Base-by-base conservation (phyloP, 2,888 invertebrate genomes). In the Tillus elongatus region DNA sequence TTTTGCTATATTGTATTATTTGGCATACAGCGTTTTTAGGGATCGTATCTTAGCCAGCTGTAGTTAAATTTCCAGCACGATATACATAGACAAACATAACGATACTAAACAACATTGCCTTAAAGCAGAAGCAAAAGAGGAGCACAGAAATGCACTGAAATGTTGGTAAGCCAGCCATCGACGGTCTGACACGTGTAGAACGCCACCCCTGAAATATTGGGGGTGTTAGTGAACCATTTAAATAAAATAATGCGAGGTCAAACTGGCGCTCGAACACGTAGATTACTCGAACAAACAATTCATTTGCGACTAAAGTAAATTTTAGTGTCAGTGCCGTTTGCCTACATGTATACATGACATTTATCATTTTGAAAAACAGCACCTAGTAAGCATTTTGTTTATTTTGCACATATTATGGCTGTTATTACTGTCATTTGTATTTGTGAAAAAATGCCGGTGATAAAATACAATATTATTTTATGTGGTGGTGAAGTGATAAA, bases 281-380 rank as follows among this genome's bases (percentile, higher is more conserved):
- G 50, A 54, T 52, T 54, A 51, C 51, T 45, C 43, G 46, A 45
- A 45, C 50, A 53, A 52, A 54, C 52, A 52, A 51, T 51, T 53
- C 52, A 47, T 52, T 52, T 52, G 49, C 49, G 49, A 49, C 47
- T 45, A 49, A 50, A 54, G 49, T 50, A 51, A 48, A 54, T 54
- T 54, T 51, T 41, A 41, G 40, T 45, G 49, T 47, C 47, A 44
- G 41, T 36, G 38, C 37, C 16, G 33, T 29, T 16, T 15, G 9
- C 19, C 11, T 36, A 24, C 19, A 10, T 24, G 36, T 15, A 39
- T 41, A 19, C 9, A 39, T 50, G 45, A 39, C 43, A 33, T 19
- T n/a, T 35, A 48, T 51, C 51, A 46, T 46, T 50, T 49, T 51
- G 51, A 51, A 50, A 51, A 51, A 51, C 47, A 40, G 40, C 49